phyloP scores from a whole-genome alignment of 30 jellyfish, hydroid and myxozoan genomes.

The Chironex yamaguchii region DNA sequence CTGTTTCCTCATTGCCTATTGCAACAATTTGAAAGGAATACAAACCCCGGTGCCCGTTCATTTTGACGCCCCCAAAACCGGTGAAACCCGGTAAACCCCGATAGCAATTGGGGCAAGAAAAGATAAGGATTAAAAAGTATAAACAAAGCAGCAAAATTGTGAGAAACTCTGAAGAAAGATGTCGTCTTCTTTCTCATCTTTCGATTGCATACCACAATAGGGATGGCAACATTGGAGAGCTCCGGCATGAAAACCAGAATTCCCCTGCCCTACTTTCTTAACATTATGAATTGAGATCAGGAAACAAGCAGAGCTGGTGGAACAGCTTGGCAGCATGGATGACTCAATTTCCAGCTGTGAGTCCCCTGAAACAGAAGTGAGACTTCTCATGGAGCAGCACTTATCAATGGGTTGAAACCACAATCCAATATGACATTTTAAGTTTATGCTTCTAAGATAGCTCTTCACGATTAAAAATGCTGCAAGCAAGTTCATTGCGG shows the following conservation, averaged over 20 bases:
- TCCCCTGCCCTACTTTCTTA: slow-evolving; percentile 61
- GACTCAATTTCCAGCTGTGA: slow-evolving; percentile 34
- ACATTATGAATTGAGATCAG: slow-evolving; percentile 36
- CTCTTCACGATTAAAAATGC: slow-evolving; percentile 26
- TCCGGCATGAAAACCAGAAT: slow-evolving; percentile 63
- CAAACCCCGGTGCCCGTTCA: too few relatives aligned
- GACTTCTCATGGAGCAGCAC: slow-evolving; percentile 87
- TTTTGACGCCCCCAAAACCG: too few relatives aligned
- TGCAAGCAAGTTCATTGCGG: slow-evolving; percentile 19
- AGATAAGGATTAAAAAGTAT: too few relatives aligned
- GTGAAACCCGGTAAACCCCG: too few relatives aligned
- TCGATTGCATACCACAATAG: slow-evolving; percentile 76
- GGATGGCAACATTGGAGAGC: slow-evolving; percentile 73
- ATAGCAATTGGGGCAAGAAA: too few relatives aligned
- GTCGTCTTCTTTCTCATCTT: slow-evolving; percentile 72
- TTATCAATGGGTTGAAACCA: slow-evolving; percentile 52
- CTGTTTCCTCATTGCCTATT: too few relatives aligned
- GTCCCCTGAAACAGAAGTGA: slow-evolving; percentile 45
- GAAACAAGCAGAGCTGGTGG: slow-evolving; percentile 57
- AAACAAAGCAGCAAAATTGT: slow-evolving; percentile 16
- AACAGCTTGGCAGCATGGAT: slow-evolving; percentile 28
- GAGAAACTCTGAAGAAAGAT: slow-evolving; percentile 38
- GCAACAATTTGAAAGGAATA: too few relatives aligned
- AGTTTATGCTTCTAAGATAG: slow-evolving; percentile 25
- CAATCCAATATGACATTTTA: slow-evolving; percentile 4